Conservation (phyloP, 2,888 invertebrate species). For the Troilus luridus region DNA sequence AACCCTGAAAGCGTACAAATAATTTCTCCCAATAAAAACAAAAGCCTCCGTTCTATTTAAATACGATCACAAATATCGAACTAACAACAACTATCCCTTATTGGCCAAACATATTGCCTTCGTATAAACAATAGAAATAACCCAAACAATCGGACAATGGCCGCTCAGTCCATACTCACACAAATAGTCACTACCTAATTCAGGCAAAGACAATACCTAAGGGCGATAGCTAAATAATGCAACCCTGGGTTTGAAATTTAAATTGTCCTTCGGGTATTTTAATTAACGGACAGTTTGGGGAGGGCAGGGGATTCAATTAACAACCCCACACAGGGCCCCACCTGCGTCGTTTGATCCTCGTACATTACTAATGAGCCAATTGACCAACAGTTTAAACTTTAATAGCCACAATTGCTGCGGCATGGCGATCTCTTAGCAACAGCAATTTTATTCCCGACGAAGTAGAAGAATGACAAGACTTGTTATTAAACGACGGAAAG, state of each 20-base stretch:
- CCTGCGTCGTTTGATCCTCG: constrained; percentile 15
- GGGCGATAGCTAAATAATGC: constrained; percentile 35
- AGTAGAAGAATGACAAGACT: neutral
- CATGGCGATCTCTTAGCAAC: neutral
- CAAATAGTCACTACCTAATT: neutral
- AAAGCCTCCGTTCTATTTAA: neutral
- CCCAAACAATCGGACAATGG: constrained; percentile 1
- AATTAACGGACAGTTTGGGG: neutral
- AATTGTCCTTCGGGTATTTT: constrained; percentile 34
- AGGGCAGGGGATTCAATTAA: neutral
- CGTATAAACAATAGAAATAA: constrained; percentile 15
- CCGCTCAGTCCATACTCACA: neutral
- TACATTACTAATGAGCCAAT: constrained; percentile 15
- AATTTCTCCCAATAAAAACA: neutral
- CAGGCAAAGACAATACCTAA: neutral
- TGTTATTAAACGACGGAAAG: neutral
- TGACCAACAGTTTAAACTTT: constrained; percentile 43
- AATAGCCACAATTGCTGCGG: neutral
- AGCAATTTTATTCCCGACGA: neutral
- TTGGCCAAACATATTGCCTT: neutral
- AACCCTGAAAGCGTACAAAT: neutral
- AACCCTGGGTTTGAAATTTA: constrained; percentile 7
- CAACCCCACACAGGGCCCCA: neutral
- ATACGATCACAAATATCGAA: neutral
- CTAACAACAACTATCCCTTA: neutral